phyloP scores from a whole-genome alignment of 2,113 vertebrate genomes.

The Saguinus midas region DNA sequence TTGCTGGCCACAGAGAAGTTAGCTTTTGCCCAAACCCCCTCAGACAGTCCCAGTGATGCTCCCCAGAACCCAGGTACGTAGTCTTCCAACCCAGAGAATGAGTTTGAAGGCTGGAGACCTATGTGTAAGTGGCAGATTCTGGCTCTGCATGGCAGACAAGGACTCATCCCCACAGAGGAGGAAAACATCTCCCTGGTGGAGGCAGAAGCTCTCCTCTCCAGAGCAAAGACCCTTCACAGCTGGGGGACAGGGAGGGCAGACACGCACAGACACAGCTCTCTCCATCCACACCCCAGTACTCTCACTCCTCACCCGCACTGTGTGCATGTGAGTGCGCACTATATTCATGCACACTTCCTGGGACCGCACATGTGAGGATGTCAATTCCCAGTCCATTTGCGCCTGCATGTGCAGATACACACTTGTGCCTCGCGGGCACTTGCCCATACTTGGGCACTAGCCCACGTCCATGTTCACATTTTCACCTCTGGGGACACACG shows the following conservation, averaged over 20 bases:
- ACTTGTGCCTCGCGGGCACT: not conserved
- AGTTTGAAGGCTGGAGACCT: not conserved
- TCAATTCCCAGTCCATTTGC: rapidly evolving
- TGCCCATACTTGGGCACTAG: not conserved
- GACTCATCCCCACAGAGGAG: not conserved
- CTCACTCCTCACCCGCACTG: not conserved
- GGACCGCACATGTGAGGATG: not conserved
- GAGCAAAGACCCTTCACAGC: not conserved
- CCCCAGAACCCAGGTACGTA: not conserved
- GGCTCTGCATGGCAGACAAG: not conserved
- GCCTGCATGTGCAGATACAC: rapidly evolving
- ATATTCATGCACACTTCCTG: rapidly evolving
- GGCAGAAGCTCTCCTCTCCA: not conserved
- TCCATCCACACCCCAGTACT: rapidly evolving
- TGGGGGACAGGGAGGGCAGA: not conserved
- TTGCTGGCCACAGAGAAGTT: not conserved
- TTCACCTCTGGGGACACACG: not conserved
- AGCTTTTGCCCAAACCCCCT: not conserved
- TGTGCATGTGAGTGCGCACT: rapidly evolving
- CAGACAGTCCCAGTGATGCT: not conserved
- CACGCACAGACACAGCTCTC: not conserved
- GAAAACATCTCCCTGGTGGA: too few species aligned
- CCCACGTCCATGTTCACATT: rapidly evolving
- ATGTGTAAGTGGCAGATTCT: not conserved
- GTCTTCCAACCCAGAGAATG: not conserved